Percentiles rank a stretch among this genome's conserved stretches.
phyloP scores from a whole-genome alignment of 23 tunicate genomes.

The Styela plicata region DNA sequence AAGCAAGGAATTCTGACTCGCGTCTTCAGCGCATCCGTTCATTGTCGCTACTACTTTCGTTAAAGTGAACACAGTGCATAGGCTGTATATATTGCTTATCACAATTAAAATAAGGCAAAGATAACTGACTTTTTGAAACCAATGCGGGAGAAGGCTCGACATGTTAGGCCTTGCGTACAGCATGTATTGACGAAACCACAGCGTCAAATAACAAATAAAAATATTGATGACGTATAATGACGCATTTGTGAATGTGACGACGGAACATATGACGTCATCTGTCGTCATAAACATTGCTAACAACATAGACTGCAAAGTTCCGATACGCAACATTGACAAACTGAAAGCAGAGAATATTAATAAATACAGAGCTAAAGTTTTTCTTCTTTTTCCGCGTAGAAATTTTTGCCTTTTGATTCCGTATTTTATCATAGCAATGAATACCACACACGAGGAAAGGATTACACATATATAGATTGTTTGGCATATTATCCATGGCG shows the following conservation, averaged over 20 bases:
- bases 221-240: not conserved
- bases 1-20: not conserved
- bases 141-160: not conserved
- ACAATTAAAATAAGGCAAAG: not conserved
- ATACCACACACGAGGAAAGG: not conserved
- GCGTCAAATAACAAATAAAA: not conserved
- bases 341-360: not conserved
- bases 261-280: not conserved
- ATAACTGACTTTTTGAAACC: not conserved
- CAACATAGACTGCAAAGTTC: not conserved
- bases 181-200: not conserved
- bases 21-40: not conserved
- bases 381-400: not conserved
- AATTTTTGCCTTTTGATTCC: not conserved
- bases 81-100: not conserved
- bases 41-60: not conserved
- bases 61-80: not conserved
- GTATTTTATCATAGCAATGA: not conserved
- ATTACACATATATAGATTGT: not conserved
- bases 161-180: not conserved
- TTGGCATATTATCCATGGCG: not conserved
- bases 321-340: not conserved
- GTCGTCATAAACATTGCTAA: not conserved
- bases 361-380: not conserved
- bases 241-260: not conserved